Percentiles rank a stretch among this genome's conserved stretches.
Conservation (phyloP, 1,140 invertebrate species). For the Trissolcus basalis region DNA sequence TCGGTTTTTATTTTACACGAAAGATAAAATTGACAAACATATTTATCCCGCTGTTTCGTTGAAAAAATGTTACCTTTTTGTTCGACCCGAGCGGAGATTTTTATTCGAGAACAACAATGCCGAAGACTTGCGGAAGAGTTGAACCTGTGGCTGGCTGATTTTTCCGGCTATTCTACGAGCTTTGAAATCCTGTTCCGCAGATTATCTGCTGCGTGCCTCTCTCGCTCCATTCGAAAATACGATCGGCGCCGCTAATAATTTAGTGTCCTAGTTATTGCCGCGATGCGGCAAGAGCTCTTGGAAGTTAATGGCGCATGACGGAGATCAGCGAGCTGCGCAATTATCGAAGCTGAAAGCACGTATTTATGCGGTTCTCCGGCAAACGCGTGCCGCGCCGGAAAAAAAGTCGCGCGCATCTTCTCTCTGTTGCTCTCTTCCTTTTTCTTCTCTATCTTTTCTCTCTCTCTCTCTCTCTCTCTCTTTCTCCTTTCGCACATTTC, state of each 20-base stretch:
- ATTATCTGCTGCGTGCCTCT: conserved; percentile 4
- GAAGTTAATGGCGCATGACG: conserved; percentile 51
- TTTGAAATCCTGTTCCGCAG: conserved; percentile 22
- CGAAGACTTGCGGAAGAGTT: conserved; percentile 15
- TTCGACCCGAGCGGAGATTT: too few species aligned
- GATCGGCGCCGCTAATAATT: conserved; percentile 49
- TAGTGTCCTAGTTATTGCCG: conserved; percentile 26
- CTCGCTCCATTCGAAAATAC: conserved; percentile 39
- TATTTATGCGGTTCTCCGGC: conserved; percentile 51
- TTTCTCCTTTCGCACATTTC: conserved; percentile 1
- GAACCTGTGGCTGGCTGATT: conserved; percentile 12
- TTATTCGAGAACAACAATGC: too few species aligned
- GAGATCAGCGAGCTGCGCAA: conserved; percentile 50
- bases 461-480: background rate
- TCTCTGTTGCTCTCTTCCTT: background rate
- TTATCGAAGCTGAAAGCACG: conserved; percentile 58
- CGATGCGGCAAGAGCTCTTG: conserved; percentile 33
- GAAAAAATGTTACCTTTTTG: too few species aligned
- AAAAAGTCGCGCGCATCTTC: conserved; percentile 24
- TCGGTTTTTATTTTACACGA: too few species aligned
- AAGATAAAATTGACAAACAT: too few species aligned
- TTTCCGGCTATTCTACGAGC: conserved; percentile 11
- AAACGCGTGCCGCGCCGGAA: conserved; percentile 51
- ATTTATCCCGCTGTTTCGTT: too few species aligned
- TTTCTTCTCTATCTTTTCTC: too few species aligned